These are phyloP conservation scores for Pteromalus puparum DNA, from an alignment of 1,140 invertebrate genomes.

Conservation along the genomic window DNA sequence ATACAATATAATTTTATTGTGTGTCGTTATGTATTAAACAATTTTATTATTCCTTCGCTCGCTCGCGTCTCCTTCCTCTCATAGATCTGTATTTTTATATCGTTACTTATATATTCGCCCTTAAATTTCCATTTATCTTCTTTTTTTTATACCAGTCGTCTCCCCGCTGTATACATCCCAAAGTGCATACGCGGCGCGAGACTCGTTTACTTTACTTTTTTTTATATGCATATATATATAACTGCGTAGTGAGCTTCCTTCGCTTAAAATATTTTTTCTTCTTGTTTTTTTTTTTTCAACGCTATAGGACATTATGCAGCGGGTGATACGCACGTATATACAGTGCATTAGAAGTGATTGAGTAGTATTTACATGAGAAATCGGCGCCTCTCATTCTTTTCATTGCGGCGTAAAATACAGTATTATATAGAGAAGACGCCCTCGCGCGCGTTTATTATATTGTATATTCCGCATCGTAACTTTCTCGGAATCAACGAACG, in stretches of 20 bases:
- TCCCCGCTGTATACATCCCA: background rate
- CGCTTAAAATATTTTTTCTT: slow-evolving; percentile 31
- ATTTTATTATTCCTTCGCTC: slow-evolving; percentile 52
- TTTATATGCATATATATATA: slow-evolving; percentile 11
- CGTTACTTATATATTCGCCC: background rate
- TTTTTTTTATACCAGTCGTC: background rate
- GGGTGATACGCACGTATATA: slow-evolving; percentile 21
- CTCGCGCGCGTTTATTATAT: background rate
- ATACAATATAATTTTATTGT: slow-evolving; percentile 70
- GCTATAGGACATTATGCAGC: background rate
- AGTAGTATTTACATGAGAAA: slow-evolving; percentile 22
- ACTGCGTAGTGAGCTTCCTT: slow-evolving; percentile 31
- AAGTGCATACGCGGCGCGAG: background rate
- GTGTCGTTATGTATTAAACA: slow-evolving; percentile 64
- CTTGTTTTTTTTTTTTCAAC: background rate
- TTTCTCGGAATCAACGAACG: background rate
- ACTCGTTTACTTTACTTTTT: background rate
- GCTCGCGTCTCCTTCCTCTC: background rate
- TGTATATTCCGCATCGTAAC: background rate
- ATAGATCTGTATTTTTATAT: no score
- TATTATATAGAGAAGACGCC: background rate
- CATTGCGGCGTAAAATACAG: no score
- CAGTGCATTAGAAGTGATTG: slow-evolving; percentile 39
- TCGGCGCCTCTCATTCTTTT: background rate
- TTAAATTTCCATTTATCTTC: background rate